Evolutionary conservation across 2,888 invertebrate genomes (phyloP).

Genomic region (Erynnis tages): DNA sequence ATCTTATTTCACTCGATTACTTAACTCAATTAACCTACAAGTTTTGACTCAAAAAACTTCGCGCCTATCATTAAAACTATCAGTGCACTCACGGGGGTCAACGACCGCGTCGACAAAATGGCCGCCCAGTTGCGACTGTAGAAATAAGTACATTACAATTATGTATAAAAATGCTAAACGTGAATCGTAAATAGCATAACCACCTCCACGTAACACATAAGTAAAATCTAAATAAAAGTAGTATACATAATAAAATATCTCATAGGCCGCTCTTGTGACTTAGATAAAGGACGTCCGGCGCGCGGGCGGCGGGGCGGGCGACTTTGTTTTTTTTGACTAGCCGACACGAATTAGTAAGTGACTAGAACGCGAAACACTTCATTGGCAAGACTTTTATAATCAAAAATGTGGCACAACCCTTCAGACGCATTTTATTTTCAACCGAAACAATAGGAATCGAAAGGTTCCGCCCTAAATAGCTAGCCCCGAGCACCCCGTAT

Average conservation of each 20-base stretch:
- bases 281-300: slow-evolving; percentile 44
- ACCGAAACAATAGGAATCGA: slow-evolving; percentile 23
- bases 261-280: slow-evolving; percentile 73
- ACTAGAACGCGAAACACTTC: slow-evolving; percentile 74
- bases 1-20: background rate
- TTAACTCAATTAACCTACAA: background rate
- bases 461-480: slow-evolving; percentile 23
- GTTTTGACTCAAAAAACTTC: background rate
- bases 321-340: slow-evolving; percentile 60
- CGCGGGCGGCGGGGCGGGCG: slow-evolving; percentile 33
- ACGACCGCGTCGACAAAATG: slow-evolving; percentile 48
- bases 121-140: slow-evolving; percentile 43
- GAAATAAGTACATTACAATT: slow-evolving; percentile 39
- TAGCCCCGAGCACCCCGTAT: background rate
- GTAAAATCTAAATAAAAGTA: slow-evolving; percentile 59
- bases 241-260: slow-evolving; percentile 59
- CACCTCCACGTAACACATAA: slow-evolving; percentile 43
- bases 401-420: slow-evolving; percentile 32
- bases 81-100: slow-evolving; percentile 33
- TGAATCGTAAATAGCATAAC: slow-evolving; percentile 63
- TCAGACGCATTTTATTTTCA: slow-evolving; percentile 30
- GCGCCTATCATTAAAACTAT: slow-evolving; percentile 3
- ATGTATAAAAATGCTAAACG: slow-evolving; percentile 62
- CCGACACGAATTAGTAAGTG: slow-evolving; percentile 74
- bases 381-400: slow-evolving; percentile 64